Percentiles rank a stretch among this genome's conserved stretches.
These are phyloP conservation scores for Pseudotriccus pelzelni DNA, from an alignment of 2,797 vertebrate species.

Conservation along the genomic window DNA sequence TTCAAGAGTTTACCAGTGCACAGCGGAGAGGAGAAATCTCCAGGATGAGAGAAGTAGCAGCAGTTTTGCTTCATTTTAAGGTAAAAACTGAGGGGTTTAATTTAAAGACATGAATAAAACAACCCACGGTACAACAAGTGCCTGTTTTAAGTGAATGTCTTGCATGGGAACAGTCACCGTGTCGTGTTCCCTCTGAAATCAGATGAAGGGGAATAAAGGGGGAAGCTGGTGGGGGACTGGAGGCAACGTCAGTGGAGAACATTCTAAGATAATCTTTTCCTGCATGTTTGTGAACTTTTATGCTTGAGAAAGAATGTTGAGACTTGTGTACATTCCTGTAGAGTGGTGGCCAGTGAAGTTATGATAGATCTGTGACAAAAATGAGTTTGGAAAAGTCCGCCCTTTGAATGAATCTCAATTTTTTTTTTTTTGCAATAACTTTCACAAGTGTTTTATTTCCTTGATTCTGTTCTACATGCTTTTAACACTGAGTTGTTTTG, in stretches of 20 bases:
- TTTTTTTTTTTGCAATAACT: not conserved
- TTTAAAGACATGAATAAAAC: not conserved
- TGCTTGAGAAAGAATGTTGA: not conserved
- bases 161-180: not conserved
- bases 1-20: slow-evolving; percentile 96
- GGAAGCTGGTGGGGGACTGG: not conserved
- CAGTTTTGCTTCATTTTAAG: slow-evolving; percentile 98
- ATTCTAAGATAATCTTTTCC: not conserved
- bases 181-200: not conserved
- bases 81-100: slow-evolving; percentile 72
- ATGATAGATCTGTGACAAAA: not conserved
- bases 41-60: slow-evolving; percentile 97
- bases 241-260: not conserved
- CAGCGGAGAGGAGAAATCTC: slow-evolving; percentile 94
- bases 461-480: not conserved
- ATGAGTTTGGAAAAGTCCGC: not conserved
- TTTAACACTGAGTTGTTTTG: slow-evolving; percentile 43
- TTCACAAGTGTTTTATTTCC: not conserved
- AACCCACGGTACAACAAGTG: accelerated
- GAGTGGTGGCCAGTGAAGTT: not conserved
- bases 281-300: not conserved
- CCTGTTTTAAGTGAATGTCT: not conserved
- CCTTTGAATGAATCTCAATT: accelerated
- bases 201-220: not conserved
- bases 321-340: not conserved